Evolutionary conservation across 2,888 invertebrate species (phyloP), one percentile per base, ranked within the genome.

Genomic region (Pseudococcus jackbeardsleyi): DNA sequence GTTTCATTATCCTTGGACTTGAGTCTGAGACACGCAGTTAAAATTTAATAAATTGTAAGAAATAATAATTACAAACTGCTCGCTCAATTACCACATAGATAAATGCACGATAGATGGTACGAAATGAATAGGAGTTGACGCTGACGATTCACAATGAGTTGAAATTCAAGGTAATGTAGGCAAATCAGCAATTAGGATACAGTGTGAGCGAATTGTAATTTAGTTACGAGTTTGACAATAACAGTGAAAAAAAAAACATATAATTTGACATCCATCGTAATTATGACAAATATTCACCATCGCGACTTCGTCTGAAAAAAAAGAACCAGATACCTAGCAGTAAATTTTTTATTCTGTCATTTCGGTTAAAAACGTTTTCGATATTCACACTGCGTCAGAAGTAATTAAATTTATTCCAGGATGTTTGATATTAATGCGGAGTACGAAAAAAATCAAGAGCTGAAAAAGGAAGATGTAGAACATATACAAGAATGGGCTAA

Each of bases 391-490:
- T 0, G 42, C 9, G 42, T 26, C 12, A 26, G 26, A 68, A 17
- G 22, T 54, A 50, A 42, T 42, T 8, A 17, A 48, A 8, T 84
- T 48, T 42, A 19, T 54, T 85, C 9, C 22, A 89, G 86, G 54
- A 7, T 88, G 85, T 89, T 89, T 22, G 72, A 88, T 26, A 15
- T 86, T 26, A 79, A 84, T 7, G 89, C 89, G 12, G 90, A 89
- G 82, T 89, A 89, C 22, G 86, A 88, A 42, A 91, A 90, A 88
- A 89, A 90, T 54, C 89, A 90, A 9, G 89, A 90, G 50, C 88
- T 90, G 54, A 90, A 90, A 86, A 89, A 90, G 39, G 90, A 90
- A 50, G 90, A 91, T 72, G 89, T 91, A 12, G 89, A 90, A n/a
- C 88, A 89, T 85, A 89, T 91, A 0, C 89, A 89, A 82, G 89